Conservation (phyloP, 1,140 invertebrate species). For the Panagrolaimus sp. region DNA sequence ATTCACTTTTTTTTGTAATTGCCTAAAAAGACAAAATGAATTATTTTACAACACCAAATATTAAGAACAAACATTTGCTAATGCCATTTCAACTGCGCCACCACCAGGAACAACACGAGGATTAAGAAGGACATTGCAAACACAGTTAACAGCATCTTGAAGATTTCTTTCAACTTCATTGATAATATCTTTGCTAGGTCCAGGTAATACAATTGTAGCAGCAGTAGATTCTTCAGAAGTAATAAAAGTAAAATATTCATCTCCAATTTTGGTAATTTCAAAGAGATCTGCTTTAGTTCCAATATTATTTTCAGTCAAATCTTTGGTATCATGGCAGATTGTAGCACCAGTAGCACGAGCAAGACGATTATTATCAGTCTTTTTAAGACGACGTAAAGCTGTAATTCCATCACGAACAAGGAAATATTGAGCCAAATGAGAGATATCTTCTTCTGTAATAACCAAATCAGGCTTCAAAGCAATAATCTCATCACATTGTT, state of each 20-base stretch:
- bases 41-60: background rate
- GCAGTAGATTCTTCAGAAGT: conserved; percentile 92
- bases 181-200: conserved; percentile 92
- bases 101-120: conserved; percentile 73
- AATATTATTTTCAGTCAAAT: conserved; percentile 88
- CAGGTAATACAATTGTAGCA: conserved; percentile 89
- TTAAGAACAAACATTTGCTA: conserved; percentile 67
- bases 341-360: conserved; percentile 87
- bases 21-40: conserved; percentile 58
- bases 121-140: conserved; percentile 81
- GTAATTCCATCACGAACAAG: conserved; percentile 77
- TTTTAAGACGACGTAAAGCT: conserved; percentile 81
- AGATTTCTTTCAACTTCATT: conserved; percentile 96
- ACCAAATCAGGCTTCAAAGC: conserved; percentile 88
- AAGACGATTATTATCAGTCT: conserved; percentile 93
- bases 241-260: conserved; percentile 83
- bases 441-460: conserved; percentile 96
- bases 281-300: conserved; percentile 88
- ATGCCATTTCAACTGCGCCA: conserved; percentile 90
- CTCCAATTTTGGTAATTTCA: conserved; percentile 83
- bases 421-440: conserved; percentile 69
- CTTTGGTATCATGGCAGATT: conserved; percentile 90
- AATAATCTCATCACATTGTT: conserved; percentile 88
- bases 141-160: conserved; percentile 93
- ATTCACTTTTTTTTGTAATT: conserved; percentile 68